Evolutionary conservation across 1,140 invertebrate species (phyloP).

Genomic region (Epicauta chinensis): DNA sequence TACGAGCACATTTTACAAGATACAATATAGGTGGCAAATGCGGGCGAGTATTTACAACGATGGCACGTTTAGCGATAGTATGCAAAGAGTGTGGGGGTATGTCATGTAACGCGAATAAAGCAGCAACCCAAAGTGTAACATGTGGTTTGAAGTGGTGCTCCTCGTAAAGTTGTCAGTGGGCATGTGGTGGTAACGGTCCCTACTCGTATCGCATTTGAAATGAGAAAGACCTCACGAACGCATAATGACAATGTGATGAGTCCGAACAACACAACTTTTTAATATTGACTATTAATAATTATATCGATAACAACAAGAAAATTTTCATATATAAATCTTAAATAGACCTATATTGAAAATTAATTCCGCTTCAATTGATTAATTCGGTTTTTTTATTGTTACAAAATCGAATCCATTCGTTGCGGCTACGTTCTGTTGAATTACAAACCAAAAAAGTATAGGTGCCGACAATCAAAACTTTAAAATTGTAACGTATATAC

Average conservation of each 20-base stretch:
- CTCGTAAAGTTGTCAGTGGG: slow-evolving; percentile 40
- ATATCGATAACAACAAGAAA: no score
- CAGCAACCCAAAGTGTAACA: slow-evolving; percentile 38
- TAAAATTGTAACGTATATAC: no score
- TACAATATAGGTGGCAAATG: slow-evolving; percentile 11
- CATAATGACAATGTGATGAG: slow-evolving; percentile 40
- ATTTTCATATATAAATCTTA: not conserved
- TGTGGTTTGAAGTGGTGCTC: slow-evolving; percentile 40
- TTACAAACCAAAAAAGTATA: slow-evolving; percentile 4
- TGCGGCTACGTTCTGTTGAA: slow-evolving; percentile 5
- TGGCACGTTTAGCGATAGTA: slow-evolving; percentile 23
- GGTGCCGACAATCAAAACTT: no score
- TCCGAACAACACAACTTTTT: not conserved
- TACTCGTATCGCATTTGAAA: slow-evolving; percentile 36
- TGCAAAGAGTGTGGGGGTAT: slow-evolving; percentile 23
- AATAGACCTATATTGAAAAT: slow-evolving; percentile 5
- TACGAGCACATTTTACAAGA: slow-evolving; percentile 12
- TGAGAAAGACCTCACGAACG: slow-evolving; percentile 28
- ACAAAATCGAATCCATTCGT: slow-evolving; percentile 7
- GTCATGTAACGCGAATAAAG: slow-evolving; percentile 36
- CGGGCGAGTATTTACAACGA: slow-evolving; percentile 19
- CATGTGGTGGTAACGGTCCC: slow-evolving; percentile 40
- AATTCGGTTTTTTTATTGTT: slow-evolving; percentile 1
- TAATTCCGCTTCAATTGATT: slow-evolving; percentile 10
- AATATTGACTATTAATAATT: no score